A percentile compares a stretch with the other conserved stretches of the same genome.
Conservation (phyloP, 2,888 invertebrate species). For the Herminia tarsipennalis region DNA sequence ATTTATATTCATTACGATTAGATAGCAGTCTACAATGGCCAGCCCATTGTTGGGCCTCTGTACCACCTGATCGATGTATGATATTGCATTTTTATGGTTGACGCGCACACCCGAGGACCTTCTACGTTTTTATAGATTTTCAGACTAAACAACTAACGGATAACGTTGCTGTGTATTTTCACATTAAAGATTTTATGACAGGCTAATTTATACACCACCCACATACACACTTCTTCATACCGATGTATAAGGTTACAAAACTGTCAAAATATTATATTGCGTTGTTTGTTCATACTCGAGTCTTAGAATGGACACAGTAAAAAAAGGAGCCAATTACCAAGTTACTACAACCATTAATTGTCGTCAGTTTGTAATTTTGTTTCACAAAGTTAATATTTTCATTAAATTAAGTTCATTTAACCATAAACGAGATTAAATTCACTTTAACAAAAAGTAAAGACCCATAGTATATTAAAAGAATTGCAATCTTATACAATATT, state of each 20-base stretch:
- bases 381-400: no score
- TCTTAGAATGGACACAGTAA: no score
- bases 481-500: conserved; percentile 26
- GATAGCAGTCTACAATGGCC: conserved; percentile 80
- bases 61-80: conserved; percentile 80
- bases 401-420: conserved; percentile 18
- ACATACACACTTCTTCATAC: conserved; percentile 56
- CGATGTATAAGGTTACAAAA: conserved; percentile 63
- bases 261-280: conserved; percentile 50
- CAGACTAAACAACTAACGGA: conserved; percentile 50
- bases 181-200: conserved; percentile 70
- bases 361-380: no score
- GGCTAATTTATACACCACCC: conserved; percentile 73
- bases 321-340: no score
- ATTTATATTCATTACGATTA: conserved; percentile 86
- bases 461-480: conserved; percentile 14
- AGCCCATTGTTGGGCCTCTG: conserved; percentile 73
- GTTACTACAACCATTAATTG: no score
- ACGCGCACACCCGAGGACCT: conserved; percentile 52
- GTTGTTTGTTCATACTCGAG: conserved; percentile 38
- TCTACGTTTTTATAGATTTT: conserved; percentile 56
- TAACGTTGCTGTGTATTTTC: conserved; percentile 67
- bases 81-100: conserved; percentile 78
- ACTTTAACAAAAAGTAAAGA: conserved; percentile 9
- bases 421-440: conserved; percentile 16